Evolutionary conservation across 2,113 vertebrate species (phyloP).

Genomic region (Nothoprocta perdicaria): DNA sequence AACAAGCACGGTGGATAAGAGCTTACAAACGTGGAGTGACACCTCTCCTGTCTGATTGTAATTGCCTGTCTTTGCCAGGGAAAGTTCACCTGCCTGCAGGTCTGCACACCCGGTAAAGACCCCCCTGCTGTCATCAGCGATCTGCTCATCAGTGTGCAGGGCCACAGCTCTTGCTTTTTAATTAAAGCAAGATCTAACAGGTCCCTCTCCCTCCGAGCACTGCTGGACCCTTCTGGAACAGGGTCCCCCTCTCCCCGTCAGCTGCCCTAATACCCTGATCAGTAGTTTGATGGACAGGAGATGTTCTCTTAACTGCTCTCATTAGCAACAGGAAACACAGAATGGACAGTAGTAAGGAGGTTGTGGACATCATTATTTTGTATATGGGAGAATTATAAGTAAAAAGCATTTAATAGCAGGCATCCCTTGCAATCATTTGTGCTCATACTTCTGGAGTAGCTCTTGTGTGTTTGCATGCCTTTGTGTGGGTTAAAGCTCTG

Average conservation of each 20-base stretch:
- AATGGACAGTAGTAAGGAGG: background rate
- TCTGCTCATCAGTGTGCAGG: background rate
- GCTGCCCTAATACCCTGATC: background rate
- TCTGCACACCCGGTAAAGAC: constrained; percentile 8
- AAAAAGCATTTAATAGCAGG: background rate
- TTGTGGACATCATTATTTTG: background rate
- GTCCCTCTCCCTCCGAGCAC: background rate
- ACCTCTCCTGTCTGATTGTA: constrained; percentile 39
- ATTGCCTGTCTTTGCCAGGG: constrained; percentile 4
- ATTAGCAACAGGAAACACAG: background rate
- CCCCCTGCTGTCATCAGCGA: background rate
- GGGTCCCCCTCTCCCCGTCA: fast-evolving
- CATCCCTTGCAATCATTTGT: background rate
- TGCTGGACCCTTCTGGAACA: background rate
- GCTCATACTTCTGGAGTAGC: background rate
- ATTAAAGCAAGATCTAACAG: background rate
- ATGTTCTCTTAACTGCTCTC: too few relatives aligned
- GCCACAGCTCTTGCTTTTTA: background rate
- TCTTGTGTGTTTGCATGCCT: background rate
- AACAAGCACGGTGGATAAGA: constrained; percentile 3
- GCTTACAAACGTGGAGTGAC: constrained; percentile 27
- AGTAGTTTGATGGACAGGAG: too few relatives aligned
- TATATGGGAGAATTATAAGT: background rate
- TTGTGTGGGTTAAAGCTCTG: background rate
- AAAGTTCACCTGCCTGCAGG: background rate